Conservation (phyloP, 37 sponge, comb jelly and placozoan species). For the Cliona cf. orientalis region DNA sequence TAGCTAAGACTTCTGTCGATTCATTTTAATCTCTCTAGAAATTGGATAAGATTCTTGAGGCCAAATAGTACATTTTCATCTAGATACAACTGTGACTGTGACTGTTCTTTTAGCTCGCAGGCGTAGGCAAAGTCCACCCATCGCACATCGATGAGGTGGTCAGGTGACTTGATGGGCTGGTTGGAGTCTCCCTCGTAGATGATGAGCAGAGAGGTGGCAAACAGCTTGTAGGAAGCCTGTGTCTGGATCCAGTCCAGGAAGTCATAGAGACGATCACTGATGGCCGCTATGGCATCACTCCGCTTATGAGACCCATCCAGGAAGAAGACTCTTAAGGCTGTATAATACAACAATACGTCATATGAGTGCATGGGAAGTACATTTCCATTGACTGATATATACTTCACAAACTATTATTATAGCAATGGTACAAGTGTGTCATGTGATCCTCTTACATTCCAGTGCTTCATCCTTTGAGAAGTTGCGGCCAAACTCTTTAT, state of each 20-base stretch:
- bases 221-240: conserved; percentile 60
- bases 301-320: conserved; percentile 32
- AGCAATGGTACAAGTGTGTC: background rate
- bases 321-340: conserved; percentile 55
- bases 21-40: conserved; percentile 7
- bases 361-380: background rate
- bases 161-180: background rate
- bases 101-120: conserved; percentile 27
- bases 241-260: conserved; percentile 64
- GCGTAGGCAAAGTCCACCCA: conserved; percentile 91
- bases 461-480: conserved; percentile 31
- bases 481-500: conserved; percentile 63
- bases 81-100: background rate
- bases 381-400: background rate
- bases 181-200: conserved; percentile 75
- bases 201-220: conserved; percentile 85
- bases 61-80: conserved; percentile 61
- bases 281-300: conserved; percentile 47
- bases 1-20: too few species aligned
- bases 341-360: background rate
- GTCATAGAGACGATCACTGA: conserved; percentile 39
- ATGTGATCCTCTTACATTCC: background rate
- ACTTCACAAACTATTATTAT: background rate
- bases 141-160: conserved; percentile 54
- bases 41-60: conserved; percentile 29